phyloP scores from a whole-genome alignment of 2,888 invertebrate species.

The Nebria brevicollis region DNA sequence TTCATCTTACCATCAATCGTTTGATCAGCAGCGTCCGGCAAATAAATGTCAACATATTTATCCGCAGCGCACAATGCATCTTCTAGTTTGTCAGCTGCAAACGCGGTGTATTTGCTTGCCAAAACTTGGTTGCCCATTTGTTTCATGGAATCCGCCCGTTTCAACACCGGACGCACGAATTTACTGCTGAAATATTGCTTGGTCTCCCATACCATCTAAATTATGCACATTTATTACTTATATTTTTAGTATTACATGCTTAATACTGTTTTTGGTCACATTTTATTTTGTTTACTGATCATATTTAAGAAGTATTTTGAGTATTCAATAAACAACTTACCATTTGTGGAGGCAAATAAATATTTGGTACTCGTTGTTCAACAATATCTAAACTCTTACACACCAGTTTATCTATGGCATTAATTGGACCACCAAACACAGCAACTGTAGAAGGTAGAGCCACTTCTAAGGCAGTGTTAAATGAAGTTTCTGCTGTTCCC shows the following conservation, averaged over 20 bases:
- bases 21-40: slow-evolving; percentile 76
- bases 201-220: slow-evolving; percentile 82
- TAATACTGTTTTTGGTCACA: slow-evolving; percentile 17
- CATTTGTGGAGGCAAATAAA: slow-evolving; percentile 85
- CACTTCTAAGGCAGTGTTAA: slow-evolving; percentile 77
- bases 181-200: slow-evolving; percentile 77
- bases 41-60: slow-evolving; percentile 82
- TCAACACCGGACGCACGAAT: slow-evolving; percentile 75
- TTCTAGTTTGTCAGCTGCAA: slow-evolving; percentile 79
- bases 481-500: slow-evolving; percentile 77
- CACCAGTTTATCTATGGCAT: slow-evolving; percentile 78
- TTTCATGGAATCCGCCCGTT: slow-evolving; percentile 85
- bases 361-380: slow-evolving; percentile 84
- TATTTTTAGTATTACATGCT: background rate
- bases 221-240: slow-evolving; percentile 35
- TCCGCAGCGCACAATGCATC: slow-evolving; percentile 82
- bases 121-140: slow-evolving; percentile 77
- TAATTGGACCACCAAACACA: slow-evolving; percentile 77
- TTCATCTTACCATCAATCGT: slow-evolving; percentile 69
- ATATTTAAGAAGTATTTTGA: slow-evolving; percentile 3
- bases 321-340: slow-evolving; percentile 65
- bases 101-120: slow-evolving; percentile 76
- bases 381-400: slow-evolving; percentile 86
- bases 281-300: slow-evolving; percentile 15
- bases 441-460: slow-evolving; percentile 76